Percentiles rank a stretch among this genome's conserved stretches.
phyloP scores from a whole-genome alignment of 2,113 vertebrate genomes.

The Heptranchias perlo region DNA sequence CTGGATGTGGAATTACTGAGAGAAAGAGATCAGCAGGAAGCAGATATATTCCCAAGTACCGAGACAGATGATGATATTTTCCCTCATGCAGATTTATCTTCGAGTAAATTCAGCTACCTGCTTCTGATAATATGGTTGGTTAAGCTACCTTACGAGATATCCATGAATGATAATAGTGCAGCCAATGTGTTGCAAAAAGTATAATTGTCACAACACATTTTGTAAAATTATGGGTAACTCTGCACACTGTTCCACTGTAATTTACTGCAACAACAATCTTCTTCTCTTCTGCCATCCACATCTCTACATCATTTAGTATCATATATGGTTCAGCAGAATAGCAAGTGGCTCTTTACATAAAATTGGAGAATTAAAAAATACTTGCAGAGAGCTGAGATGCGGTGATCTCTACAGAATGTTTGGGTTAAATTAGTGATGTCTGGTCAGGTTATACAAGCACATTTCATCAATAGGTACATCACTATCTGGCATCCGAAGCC shows the following conservation, averaged over 20 bases:
- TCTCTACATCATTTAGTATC: too few species aligned
- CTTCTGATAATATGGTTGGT: background rate
- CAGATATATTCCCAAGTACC: background rate
- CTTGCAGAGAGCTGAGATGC: too few species aligned
- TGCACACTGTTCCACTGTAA: background rate
- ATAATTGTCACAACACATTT: background rate
- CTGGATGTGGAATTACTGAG: background rate
- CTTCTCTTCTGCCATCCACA: background rate
- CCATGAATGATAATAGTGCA: background rate
- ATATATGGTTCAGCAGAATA: too few species aligned
- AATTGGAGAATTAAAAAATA: too few species aligned
- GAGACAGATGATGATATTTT: background rate
- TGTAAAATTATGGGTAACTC: background rate
- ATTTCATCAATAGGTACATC: too few species aligned
- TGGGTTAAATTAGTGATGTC: too few species aligned
- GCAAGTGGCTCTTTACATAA: too few species aligned
- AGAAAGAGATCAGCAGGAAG: background rate
- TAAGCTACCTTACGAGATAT: background rate
- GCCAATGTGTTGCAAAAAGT: background rate
- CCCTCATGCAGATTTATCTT: background rate
- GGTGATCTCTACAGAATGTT: too few species aligned
- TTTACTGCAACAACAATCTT: background rate
- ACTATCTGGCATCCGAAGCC: too few species aligned
- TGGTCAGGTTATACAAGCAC: too few species aligned
- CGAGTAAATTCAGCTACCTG: background rate